Evolutionary conservation across 1,140 invertebrate species (phyloP), one percentile per base, ranked within the genome.

Genomic region (Trachymyrmex septentrionalis): DNA sequence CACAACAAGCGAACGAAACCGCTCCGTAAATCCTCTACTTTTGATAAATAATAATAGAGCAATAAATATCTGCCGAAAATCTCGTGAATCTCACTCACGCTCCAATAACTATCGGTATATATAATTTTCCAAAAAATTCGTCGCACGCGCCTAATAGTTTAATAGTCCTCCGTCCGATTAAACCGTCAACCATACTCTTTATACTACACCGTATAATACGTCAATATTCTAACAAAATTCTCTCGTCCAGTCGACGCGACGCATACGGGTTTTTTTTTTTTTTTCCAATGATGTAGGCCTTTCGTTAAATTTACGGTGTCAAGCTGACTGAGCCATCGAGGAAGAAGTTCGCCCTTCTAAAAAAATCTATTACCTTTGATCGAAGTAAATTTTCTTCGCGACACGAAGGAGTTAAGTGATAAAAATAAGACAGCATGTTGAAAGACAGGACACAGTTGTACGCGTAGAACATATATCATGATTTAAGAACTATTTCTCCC

Each of bases 1-100:
- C 89, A 85, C 90, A 91, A 91, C 90, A 91, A 91, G 90, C 90
- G 90, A 91, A 91, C 89, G 84, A 87, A 89, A 89, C 90, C 76
- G 89, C 85, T 91, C 81, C 87, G 48, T 91, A 91, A 90, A 90
- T 89, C 89, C 81, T 86, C 73, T 82, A 75, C 66, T 85, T 90
- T 87, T 77, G 85, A 91, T 90, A 91, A 91, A 91, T 91, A 91
- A 91, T 91, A 88, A 91, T 91, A 80, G 64, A 67, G 73, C 77
- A 91, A 91, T 91, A 91, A 91, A 91, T 91, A 91, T 89, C 53
- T 78, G 85, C 87, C 90, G 87, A 91, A 91, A 91, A 87, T 55
- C 78, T 72, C 87, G 80, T 67, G 73, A 64, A n/a, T 88, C 76
- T 90, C 71, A 87, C 27, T 86, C 86, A 76, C 87, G 34, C 77